Evolutionary conservation across 2,113 vertebrate species (phyloP).

Genomic region (Thryonomys swinderianus): DNA sequence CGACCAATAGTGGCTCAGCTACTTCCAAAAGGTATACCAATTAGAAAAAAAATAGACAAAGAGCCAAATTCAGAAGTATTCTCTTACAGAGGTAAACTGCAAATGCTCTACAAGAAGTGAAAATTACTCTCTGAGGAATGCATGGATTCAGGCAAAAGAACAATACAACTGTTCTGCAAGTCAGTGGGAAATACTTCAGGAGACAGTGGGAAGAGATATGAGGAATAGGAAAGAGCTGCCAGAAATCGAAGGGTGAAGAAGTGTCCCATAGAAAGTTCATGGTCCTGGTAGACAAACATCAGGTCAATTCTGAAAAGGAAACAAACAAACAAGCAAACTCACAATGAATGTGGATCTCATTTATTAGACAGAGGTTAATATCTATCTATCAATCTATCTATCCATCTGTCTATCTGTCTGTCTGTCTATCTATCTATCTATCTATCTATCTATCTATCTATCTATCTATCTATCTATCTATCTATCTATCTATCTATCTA

Average conservation of each 20-base stretch:
- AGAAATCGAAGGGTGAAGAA: not conserved
- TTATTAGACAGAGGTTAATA: constrained; percentile 71
- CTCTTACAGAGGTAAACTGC: constrained; percentile 83
- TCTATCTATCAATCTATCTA: no score
- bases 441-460: no score
- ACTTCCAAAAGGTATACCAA: constrained; percentile 79
- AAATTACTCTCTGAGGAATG: constrained; percentile 82
- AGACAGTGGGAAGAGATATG: constrained; percentile 58
- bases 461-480: no score
- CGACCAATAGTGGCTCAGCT: constrained; percentile 72
- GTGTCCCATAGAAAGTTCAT: not conserved
- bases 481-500: no score
- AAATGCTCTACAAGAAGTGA: constrained; percentile 82
- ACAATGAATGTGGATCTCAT: constrained; percentile 32
- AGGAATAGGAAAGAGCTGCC: constrained; percentile 38
- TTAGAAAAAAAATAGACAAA: constrained; percentile 75
- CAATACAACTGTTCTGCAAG: constrained; percentile 70
- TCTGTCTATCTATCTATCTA: no score
- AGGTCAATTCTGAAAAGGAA: constrained; percentile 63
- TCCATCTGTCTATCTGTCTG: no score
- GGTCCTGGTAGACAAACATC: constrained; percentile 26
- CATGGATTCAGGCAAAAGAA: constrained; percentile 82
- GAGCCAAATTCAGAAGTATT: constrained; percentile 76
- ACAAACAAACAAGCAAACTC: constrained; percentile 30
- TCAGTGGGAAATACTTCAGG: constrained; percentile 79